Conservation (phyloP, 2,797 vertebrate species). For the Stomatorhinus walkeri region DNA sequence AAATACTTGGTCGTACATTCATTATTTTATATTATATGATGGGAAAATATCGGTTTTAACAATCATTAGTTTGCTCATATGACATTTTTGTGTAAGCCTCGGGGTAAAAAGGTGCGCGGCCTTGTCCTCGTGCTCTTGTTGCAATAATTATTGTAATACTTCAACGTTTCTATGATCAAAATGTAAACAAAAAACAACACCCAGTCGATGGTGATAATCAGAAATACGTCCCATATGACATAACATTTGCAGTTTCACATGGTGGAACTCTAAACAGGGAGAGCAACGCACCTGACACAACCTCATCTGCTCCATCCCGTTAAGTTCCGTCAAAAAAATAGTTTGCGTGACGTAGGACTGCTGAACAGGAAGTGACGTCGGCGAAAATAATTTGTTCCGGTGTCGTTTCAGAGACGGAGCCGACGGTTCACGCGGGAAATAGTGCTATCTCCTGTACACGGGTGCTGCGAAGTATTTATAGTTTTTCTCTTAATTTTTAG, state of each 20-base stretch:
- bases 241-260: background rate
- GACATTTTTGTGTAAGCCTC: background rate
- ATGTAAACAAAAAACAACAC: background rate
- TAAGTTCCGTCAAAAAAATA: background rate
- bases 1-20: background rate
- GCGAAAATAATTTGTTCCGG: conserved; percentile 35
- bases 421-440: conserved; percentile 72
- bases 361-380: conserved; percentile 43
- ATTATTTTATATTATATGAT: background rate
- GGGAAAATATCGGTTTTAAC: background rate
- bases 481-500: background rate
- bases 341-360: background rate
- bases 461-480: conserved; percentile 5
- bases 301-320: background rate
- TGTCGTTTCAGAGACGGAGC: conserved; percentile 48
- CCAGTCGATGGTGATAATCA: background rate
- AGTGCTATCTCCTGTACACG: conserved; percentile 27
- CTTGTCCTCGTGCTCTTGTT: background rate
- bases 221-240: background rate
- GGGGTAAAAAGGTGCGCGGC: background rate
- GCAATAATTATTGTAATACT: background rate
- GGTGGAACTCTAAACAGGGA: background rate
- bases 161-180: background rate
- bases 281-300: background rate
- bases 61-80: background rate